phyloP scores from a whole-genome alignment of 2,113 vertebrate species.

The Saccopteryx bilineata region DNA sequence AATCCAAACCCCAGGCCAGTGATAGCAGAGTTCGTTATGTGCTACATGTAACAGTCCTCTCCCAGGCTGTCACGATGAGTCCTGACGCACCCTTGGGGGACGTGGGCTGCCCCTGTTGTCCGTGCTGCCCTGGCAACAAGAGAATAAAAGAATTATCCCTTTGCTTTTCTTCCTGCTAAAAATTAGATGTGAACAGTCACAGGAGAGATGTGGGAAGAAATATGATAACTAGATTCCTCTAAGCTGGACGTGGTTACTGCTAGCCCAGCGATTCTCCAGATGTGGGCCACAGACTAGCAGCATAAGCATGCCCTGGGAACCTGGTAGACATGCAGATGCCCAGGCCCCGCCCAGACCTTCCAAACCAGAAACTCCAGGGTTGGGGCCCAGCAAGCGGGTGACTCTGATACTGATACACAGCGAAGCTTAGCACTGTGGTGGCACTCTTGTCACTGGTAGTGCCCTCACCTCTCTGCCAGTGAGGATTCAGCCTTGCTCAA shows the following conservation, averaged over 20 bases:
- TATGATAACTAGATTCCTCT: neutral
- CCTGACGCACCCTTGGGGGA: neutral
- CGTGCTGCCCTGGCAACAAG: neutral
- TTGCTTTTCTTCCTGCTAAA: constrained; percentile 10
- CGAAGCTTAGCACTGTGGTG: neutral
- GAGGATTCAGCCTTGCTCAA: neutral
- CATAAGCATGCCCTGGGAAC: neutral
- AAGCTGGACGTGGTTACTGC: neutral
- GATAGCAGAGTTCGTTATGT: neutral
- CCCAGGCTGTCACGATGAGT: neutral
- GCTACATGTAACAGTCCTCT: neutral
- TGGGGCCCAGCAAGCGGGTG: too few relatives aligned
- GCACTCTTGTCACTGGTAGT: fast-evolving
- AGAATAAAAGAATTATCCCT: neutral
- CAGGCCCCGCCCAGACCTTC: neutral
- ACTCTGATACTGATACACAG: neutral
- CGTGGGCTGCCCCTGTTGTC: neutral
- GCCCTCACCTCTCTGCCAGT: neutral
- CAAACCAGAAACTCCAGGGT: neutral
- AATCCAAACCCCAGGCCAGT: neutral
- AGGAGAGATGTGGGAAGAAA: neutral
- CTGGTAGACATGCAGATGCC: neutral
- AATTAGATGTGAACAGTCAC: neutral
- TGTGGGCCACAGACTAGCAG: too few relatives aligned
- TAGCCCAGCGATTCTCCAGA: neutral